Conservation (phyloP, 2,797 vertebrate genomes). For the Hydrophis major region DNA sequence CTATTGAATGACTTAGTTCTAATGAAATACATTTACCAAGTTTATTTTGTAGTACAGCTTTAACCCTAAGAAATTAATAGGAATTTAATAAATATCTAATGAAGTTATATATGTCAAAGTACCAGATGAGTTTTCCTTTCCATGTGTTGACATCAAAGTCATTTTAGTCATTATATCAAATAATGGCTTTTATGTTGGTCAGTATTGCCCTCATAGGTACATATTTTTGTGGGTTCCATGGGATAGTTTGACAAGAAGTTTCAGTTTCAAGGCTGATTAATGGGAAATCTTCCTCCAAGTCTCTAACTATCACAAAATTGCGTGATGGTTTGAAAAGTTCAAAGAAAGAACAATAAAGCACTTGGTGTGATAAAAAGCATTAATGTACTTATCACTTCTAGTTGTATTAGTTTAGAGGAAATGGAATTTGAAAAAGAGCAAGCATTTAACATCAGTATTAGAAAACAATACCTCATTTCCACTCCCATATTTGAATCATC, state of each 20-base stretch:
- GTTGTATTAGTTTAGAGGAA: background rate
- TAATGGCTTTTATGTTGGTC: too few relatives aligned
- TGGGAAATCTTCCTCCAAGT: background rate
- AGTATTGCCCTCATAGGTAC: background rate
- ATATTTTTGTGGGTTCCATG: background rate
- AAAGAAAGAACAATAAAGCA: background rate
- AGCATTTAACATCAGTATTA: background rate
- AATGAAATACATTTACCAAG: background rate
- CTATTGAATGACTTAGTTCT: background rate
- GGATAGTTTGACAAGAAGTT: background rate
- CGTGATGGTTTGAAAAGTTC: background rate
- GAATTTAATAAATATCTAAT: background rate
- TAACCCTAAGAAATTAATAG: background rate
- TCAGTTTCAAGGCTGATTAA: background rate
- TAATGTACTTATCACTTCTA: background rate
- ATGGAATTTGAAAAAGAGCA: background rate
- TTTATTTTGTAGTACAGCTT: background rate
- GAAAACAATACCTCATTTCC: background rate
- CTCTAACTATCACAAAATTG: background rate
- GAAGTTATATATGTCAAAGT: background rate
- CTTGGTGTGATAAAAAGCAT: background rate
- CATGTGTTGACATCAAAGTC: background rate
- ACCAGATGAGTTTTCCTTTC: background rate
- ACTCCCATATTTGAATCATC: accelerated
- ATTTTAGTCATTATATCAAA: background rate